These are phyloP conservation scores for Sinella curviseta DNA, from an alignment of 1,140 invertebrate species.

Conservation along the genomic window DNA sequence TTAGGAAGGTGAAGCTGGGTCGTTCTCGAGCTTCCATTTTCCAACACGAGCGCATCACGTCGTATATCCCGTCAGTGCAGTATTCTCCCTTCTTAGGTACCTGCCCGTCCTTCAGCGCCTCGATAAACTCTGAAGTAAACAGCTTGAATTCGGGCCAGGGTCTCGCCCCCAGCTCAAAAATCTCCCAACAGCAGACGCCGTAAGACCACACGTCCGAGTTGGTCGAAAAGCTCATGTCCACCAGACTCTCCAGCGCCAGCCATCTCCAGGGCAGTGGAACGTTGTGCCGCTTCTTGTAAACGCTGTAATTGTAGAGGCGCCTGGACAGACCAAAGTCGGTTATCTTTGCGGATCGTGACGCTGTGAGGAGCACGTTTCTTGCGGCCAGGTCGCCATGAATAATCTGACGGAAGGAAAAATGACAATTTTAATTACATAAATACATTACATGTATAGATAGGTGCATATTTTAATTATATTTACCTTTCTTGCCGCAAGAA, in stretches of 20 bases:
- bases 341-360: not conserved
- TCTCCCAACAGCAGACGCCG: conserved; percentile 83
- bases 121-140: not conserved
- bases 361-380: not conserved
- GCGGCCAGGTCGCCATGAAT: conserved; percentile 6
- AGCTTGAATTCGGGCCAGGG: not conserved
- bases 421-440: not conserved
- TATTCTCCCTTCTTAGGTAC: not conserved
- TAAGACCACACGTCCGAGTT: conserved; percentile 67
- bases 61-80: not conserved
- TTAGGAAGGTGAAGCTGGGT: no score
- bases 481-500: not conserved
- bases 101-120: not conserved
- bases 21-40: no score
- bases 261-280: conserved; percentile 22
- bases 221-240: conserved; percentile 18
- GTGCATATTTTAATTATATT: not conserved
- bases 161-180: conserved; percentile 64
- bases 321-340: conserved; percentile 12
- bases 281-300: not conserved
- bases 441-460: not conserved
- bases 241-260: conserved; percentile 7
- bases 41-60: no score
- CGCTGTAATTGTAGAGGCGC: not conserved
- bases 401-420: not conserved